Evolutionary conservation across 1,140 invertebrate species (phyloP), one percentile per base, ranked within the genome.

Genomic region (Sipha flava): DNA sequence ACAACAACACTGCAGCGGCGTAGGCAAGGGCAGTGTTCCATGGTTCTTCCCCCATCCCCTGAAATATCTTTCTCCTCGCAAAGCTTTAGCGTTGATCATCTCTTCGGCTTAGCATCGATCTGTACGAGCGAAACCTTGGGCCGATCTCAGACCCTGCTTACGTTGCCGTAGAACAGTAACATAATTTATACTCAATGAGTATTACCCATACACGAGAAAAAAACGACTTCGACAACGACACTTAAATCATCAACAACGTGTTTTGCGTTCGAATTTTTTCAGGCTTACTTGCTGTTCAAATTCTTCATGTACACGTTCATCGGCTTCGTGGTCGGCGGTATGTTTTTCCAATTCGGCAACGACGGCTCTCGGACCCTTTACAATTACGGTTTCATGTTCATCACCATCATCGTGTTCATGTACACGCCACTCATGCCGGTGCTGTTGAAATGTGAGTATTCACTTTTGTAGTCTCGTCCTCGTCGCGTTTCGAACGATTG

Each of bases 341-440:
- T 94, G 31, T 94, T 91, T 84, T 86, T 88, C 10, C 87, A 89
- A 47, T 92, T 93, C 84, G 93, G 92, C 7, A 89, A 91, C 80
- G 91, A 94, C 82, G 93, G 90, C 0, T 92, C 92, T 0, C 93
- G 92, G 83, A 92, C 91, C 0, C 86, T 94, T 12, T 94, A 92
- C 82, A 94, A 93, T 84, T 94, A 93, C 84, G 92, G 92, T 14
- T 94, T 93, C 83, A 93, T 91, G 82, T 94, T 92, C 80, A 89
- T 90, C 0, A 91, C 91, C 81, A 85, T 92, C 40, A 93, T 94
- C 64, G 89, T 90, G 3, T 92, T 93, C 84, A 87, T 94, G 79
- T 94, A 93, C 83, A 88, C 93, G 29, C 92, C 93, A 0, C 91
- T 94, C 90, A 88, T 93, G 86, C 92, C 93, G 3, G 88, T 93